Base-by-base conservation (phyloP, 2,888 invertebrate genomes). In the Palloptera scutellata region DNA sequence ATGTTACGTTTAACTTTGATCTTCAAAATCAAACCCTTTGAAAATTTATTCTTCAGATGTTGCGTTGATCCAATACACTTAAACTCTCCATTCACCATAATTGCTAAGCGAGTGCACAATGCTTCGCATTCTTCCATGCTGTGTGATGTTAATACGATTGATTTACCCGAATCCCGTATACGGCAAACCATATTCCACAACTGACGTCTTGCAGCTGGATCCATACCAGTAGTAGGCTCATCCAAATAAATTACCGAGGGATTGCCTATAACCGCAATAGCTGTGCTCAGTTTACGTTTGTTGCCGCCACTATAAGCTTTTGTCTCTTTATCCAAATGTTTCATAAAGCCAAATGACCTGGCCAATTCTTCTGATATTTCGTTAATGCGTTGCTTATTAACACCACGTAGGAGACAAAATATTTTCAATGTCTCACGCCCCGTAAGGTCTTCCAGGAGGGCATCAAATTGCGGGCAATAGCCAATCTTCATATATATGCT, bases 91-190 rank as follows among this genome's bases (percentile, higher is more conserved):
- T 91, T 90, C 63, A 93, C 93, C 93, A 94, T 94, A 69, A 94
- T 91, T 51, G 92, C 92, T 75, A 94, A 85, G 9, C 93, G 87
- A 1, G 92, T 91, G 82, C 94, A 94, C 51, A 94, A 86, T 42
- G 91, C 92, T 85, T 94, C 93, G 84, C 93, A 93, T 84, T 94
- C 94, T 83, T 92, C 92, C 92, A 94, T 93, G 82, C 92, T 93
- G 85, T 93, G 93, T 55, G 94, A 94, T 17, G 95, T 95, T 68
- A 95, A 87, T 68, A 95, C 88, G 64, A 95, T 89, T 67, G 92
- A 91, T 79, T 89, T 89, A 0, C 94, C 94, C 3, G 88, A 86
- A 67, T 90, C 90, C 58, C 92, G 87, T 52, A 91, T 88, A 67
- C 88, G 87, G 71, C 88, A 87, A 42, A 94, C 87, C 13, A 91